These are phyloP conservation scores for Dioctria rufipes DNA, from an alignment of 2,888 invertebrate species.

Conservation along the genomic window DNA sequence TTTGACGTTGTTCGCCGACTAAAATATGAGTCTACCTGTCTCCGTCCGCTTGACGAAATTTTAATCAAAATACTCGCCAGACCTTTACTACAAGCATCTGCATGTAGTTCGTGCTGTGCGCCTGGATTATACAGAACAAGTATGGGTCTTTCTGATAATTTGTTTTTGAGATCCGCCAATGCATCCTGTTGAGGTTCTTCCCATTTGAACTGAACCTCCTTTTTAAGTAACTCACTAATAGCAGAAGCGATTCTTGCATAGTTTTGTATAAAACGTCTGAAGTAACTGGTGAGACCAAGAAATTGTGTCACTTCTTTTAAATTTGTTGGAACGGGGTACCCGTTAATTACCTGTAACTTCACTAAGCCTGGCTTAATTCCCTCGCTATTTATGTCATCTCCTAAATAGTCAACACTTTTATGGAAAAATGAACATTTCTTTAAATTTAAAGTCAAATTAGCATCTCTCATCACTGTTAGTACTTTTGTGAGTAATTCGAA, in stretches of 20 bases:
- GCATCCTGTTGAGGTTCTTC: not conserved
- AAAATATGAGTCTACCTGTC: no score
- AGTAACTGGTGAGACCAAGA: no score
- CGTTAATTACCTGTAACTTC: not conserved
- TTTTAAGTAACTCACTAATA: not conserved
- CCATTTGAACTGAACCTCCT: not conserved
- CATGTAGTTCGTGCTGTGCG: slow-evolving; percentile 48
- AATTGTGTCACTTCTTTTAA: not conserved
- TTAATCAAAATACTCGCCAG: not conserved
- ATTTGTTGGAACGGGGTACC: not conserved
- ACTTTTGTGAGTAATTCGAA: not conserved
- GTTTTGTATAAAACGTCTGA: no score
- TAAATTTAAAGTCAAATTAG: not conserved
- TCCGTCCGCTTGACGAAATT: no score
- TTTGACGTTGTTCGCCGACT: no score
- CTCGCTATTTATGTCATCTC: not conserved
- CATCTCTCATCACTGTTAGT: not conserved
- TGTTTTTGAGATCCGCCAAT: slow-evolving; percentile 13
- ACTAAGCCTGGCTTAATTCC: not conserved
- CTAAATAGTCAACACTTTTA: not conserved
- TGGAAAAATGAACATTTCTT: slow-evolving; percentile 9
- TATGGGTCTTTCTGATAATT: not conserved
- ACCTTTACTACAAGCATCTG: slow-evolving; percentile 28
- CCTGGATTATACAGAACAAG: slow-evolving; percentile 5
- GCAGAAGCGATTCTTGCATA: no score